A percentile compares a stretch with the other conserved stretches of the same genome.
Conservation (phyloP, 64 coral and sea anemone genomes). For the Actinia tenebrosa region DNA sequence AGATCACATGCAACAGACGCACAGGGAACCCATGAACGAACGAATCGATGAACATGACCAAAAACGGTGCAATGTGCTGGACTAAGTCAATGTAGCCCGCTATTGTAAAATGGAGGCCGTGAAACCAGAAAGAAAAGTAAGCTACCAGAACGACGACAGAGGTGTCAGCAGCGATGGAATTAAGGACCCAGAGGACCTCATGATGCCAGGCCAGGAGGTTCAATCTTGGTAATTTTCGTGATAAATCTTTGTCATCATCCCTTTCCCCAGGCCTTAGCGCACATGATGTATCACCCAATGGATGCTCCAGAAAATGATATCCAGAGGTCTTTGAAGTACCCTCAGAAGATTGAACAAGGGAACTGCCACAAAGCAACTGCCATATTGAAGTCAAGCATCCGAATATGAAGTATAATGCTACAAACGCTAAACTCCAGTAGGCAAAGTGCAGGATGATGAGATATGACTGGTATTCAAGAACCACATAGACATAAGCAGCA, state of each 20-base stretch:
- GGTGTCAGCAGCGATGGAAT: constrained; percentile 33
- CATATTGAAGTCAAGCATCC: constrained; percentile 39
- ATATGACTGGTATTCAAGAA: constrained; percentile 14
- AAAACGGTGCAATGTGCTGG: constrained; percentile 24
- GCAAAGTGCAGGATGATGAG: constrained; percentile 34
- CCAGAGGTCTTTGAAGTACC: neutral
- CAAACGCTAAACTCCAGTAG: constrained; percentile 37
- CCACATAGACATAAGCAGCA: constrained; percentile 24
- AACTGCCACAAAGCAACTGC: constrained; percentile 6
- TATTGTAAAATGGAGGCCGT: neutral
- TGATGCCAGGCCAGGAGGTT: constrained; percentile 49
- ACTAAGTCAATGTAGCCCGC: constrained; percentile 11
- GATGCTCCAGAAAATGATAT: constrained; percentile 1
- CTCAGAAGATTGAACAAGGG: neutral
- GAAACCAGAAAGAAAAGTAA: constrained; percentile 41
- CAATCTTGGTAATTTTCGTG: neutral
- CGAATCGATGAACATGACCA: constrained; percentile 32
- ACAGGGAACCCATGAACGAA: constrained; percentile 39
- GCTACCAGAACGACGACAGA: constrained; percentile 28
- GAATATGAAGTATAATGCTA: constrained; percentile 37
- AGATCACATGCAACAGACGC: constrained; percentile 43
- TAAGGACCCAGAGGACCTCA: constrained; percentile 41
- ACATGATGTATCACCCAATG: constrained; percentile 26
- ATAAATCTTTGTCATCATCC: constrained; percentile 2
- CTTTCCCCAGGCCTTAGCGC: constrained; percentile 41